phyloP scores from a whole-genome alignment of 1,140 invertebrate genomes.

The Tigriopus japonicus region DNA sequence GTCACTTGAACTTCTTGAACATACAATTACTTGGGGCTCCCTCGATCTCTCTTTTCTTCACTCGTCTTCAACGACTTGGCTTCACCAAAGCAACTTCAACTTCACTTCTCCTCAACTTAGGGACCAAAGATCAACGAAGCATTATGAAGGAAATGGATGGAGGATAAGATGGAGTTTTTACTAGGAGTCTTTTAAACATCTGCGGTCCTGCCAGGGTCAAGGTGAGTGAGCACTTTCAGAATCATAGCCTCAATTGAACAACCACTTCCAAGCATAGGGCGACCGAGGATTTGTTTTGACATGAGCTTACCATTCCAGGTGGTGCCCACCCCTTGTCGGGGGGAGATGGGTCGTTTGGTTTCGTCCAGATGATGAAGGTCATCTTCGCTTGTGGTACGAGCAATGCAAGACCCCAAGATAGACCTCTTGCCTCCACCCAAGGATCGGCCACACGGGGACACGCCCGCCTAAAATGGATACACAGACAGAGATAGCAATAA shows the following conservation, averaged over 20 bases:
- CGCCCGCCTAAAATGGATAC: not conserved
- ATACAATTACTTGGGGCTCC: no score
- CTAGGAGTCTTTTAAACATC: not conserved
- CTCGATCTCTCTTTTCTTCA: no score
- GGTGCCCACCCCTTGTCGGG: slow-evolving; percentile 13
- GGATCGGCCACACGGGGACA: not conserved
- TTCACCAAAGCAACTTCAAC: no score
- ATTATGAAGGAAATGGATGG: not conserved
- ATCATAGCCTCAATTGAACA: no score
- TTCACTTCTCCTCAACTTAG: no score
- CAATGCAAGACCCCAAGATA: slow-evolving; percentile 5
- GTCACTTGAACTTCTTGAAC: no score
- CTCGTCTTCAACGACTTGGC: no score
- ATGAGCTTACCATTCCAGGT: slow-evolving; percentile 9
- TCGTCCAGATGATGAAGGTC: slow-evolving; percentile 17
- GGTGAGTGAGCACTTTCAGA: no score
- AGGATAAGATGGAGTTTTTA: not conserved
- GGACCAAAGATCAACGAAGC: no score
- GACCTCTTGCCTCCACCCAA: not conserved
- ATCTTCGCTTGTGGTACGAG: slow-evolving; percentile 4
- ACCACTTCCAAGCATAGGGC: not conserved
- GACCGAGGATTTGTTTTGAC: not conserved
- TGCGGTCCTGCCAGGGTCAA: no score
- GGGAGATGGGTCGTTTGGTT: not conserved
- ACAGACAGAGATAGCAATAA: no score